Conservation (phyloP, 2,113 vertebrate species). For the Caloenas nicobarica region DNA sequence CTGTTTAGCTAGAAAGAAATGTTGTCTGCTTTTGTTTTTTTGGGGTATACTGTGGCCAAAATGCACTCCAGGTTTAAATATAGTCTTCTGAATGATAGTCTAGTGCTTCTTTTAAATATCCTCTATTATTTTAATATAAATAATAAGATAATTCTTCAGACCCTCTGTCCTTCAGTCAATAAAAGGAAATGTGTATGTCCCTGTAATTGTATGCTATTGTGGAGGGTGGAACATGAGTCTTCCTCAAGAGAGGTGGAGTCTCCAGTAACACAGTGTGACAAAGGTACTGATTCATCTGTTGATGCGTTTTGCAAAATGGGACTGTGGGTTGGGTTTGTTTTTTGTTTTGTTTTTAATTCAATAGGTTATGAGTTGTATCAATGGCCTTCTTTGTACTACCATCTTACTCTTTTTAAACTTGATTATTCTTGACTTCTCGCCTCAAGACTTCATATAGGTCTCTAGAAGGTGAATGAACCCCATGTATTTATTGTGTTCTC, state of each 20-base stretch:
- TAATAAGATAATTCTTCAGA: not conserved
- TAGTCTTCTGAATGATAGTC: not conserved
- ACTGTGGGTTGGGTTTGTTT: not conserved
- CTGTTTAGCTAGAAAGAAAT: not conserved
- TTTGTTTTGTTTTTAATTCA: not conserved
- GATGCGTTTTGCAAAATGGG: not conserved
- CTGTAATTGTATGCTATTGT: not conserved
- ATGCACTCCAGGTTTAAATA: not conserved
- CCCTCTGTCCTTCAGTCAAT: not conserved
- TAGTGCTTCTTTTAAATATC: not conserved
- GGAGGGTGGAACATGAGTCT: not conserved
- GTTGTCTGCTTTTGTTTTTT: not conserved
- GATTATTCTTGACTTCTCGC: not conserved
- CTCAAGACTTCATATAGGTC: not conserved
- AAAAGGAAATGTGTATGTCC: not conserved
- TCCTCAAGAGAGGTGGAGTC: slow-evolving; percentile 1
- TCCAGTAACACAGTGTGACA: not conserved
- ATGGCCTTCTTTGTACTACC: not conserved
- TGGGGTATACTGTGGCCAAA: not conserved
- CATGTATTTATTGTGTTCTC: not conserved
- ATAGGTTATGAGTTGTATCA: not conserved
- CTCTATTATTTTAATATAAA: not conserved
- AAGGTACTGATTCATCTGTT: not conserved
- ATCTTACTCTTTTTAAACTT: not conserved
- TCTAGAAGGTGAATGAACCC: not conserved